phyloP scores from a whole-genome alignment of 2,797 vertebrate species.

The Mus minutoides region DNA sequence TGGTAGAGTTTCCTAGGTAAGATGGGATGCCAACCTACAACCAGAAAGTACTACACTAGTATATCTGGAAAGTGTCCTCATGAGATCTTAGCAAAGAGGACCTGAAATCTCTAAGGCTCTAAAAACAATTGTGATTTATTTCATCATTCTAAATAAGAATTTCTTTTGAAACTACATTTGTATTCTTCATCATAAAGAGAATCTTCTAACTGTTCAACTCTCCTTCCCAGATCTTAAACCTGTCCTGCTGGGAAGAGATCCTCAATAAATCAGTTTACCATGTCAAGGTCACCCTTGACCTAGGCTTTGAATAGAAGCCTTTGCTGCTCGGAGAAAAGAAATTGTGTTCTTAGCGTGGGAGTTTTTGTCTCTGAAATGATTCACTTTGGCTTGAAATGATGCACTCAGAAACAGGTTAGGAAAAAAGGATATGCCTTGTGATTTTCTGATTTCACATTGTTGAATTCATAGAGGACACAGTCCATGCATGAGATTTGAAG shows the following conservation, averaged over 20 bases:
- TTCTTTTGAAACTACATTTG: neutral
- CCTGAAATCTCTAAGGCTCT: neutral
- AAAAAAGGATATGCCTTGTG: neutral
- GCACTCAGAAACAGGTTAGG: constrained; percentile 42
- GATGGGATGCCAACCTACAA: neutral
- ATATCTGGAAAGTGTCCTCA: neutral
- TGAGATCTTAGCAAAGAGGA: neutral
- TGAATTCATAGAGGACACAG: neutral
- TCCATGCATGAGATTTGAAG: neutral
- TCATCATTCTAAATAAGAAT: constrained; percentile 51
- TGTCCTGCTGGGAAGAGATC: neutral
- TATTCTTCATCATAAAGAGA: constrained; percentile 3
- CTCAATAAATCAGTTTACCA: constrained; percentile 20
- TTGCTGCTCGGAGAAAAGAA: constrained; percentile 38
- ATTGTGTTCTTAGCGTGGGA: constrained; percentile 25
- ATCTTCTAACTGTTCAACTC: neutral
- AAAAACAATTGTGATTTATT: neutral
- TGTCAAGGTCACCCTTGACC: constrained; percentile 47
- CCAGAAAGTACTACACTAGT: neutral
- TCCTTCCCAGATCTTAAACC: neutral
- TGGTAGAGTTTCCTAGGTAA: neutral
- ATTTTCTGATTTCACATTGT: neutral
- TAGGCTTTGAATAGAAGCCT: constrained; percentile 44
- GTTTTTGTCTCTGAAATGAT: constrained; percentile 30
- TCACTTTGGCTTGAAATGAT: no score